A percentile compares a stretch with the other conserved stretches of the same genome.
These are phyloP conservation scores for Madoqua kirkii DNA, from an alignment of 2,113 vertebrate species.

Conservation along the genomic window DNA sequence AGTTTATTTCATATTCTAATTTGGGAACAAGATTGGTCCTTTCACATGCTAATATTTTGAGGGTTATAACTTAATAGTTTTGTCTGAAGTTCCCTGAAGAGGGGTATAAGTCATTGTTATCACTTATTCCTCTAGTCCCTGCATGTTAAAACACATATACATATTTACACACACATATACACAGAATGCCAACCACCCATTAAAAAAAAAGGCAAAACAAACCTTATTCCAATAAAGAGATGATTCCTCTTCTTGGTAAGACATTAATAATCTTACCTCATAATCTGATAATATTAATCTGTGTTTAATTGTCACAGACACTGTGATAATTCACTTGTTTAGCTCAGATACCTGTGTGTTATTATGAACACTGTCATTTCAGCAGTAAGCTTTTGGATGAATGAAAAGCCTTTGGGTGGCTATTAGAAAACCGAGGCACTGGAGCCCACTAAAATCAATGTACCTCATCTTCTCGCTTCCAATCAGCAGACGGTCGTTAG, in stretches of 20 bases:
- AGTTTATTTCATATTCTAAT: conserved; percentile 25
- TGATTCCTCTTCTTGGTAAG: conserved; percentile 21
- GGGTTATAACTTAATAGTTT: not conserved
- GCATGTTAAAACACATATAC: not conserved
- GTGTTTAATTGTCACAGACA: not conserved
- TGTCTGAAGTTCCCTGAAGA: not conserved
- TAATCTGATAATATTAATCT: not conserved
- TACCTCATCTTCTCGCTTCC: conserved; percentile 39
- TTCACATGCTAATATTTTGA: conserved; percentile 10
- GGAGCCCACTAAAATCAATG: conserved; percentile 47
- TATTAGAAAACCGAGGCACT: not conserved
- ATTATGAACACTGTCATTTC: not conserved
- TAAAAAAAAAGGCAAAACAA: not conserved
- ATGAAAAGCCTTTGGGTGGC: not conserved
- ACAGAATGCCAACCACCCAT: not conserved
- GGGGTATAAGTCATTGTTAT: not conserved
- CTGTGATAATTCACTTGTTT: conserved; percentile 17
- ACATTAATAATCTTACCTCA: not conserved
- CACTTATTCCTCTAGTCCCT: not conserved
- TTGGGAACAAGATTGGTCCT: not conserved
- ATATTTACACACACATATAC: not conserved
- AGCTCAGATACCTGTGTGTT: conserved; percentile 21
- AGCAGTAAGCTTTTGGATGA: not conserved
- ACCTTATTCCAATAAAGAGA: not conserved
- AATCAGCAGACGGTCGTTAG: conserved; percentile 40